Conservation (phyloP, 2,113 vertebrate genomes). For the Lanius collurio region DNA sequence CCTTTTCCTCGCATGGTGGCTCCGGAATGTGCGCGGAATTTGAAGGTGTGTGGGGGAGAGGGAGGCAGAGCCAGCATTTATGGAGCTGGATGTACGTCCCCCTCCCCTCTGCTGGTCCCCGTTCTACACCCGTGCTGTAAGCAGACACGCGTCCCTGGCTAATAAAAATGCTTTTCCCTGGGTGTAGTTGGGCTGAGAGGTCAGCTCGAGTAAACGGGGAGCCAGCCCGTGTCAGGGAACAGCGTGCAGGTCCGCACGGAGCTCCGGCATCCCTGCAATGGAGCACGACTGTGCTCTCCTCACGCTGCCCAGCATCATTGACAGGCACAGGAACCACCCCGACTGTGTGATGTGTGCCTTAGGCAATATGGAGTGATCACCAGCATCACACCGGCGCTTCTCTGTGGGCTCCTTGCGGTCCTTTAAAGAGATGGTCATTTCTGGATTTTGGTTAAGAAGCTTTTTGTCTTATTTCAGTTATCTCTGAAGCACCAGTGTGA, state of each 20-base stretch:
- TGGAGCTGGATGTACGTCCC: neutral
- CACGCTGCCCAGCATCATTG: fast-evolving
- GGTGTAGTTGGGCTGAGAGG: neutral
- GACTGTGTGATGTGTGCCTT: fast-evolving
- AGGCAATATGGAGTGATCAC: neutral
- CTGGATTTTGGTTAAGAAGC: neutral
- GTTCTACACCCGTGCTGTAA: neutral
- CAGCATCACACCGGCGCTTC: neutral
- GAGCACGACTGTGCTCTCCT: neutral
- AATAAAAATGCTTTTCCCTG: neutral
- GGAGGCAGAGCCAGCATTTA: neutral
- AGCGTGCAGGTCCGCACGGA: neutral
- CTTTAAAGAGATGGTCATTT: neutral
- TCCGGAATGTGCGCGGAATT: neutral
- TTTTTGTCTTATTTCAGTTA: neutral
- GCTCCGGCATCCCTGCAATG: neutral
- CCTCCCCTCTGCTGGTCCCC: neutral
- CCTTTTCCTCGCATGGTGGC: neutral
- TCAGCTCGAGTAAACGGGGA: fast-evolving
- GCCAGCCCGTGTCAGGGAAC: neutral
- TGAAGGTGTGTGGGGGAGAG: neutral
- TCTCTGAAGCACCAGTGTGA: neutral
- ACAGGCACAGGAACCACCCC: fast-evolving
- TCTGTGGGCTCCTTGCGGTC: fast-evolving
- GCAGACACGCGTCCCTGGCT: neutral